Percentiles rank a stretch among this genome's conserved stretches.
phyloP scores from a whole-genome alignment of 2,797 vertebrate genomes.

The Tinamus major region DNA sequence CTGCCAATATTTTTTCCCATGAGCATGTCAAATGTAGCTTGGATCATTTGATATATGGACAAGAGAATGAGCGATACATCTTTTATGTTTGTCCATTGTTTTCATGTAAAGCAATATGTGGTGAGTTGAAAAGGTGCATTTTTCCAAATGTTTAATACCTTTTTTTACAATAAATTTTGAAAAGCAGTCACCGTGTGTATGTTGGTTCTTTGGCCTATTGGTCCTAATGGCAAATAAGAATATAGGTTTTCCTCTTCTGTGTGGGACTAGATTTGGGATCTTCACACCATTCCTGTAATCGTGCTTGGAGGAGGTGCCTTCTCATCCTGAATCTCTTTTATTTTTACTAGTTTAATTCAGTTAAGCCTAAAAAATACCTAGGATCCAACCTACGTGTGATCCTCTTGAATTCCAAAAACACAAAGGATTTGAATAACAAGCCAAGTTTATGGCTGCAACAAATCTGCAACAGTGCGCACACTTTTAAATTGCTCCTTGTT shows the following conservation, averaged over 20 bases:
- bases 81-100: conserved; percentile 53
- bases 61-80: conserved; percentile 49
- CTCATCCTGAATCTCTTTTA: not conserved
- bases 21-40: conserved; percentile 39
- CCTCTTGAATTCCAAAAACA: not conserved
- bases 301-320: not conserved
- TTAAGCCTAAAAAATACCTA: not conserved
- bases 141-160: conserved; percentile 66
- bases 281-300: not conserved
- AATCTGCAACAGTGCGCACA: fast-evolving
- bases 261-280: not conserved
- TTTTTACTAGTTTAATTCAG: not conserved
- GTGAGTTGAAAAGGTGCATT: conserved; percentile 27
- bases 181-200: conserved; percentile 4
- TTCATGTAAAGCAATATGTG: conserved; percentile 39
- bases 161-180: conserved; percentile 72
- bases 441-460: not conserved
- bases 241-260: not conserved
- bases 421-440: not conserved
- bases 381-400: not conserved
- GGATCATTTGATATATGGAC: conserved; percentile 7
- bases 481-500: not conserved
- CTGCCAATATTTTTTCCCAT: conserved; percentile 60
- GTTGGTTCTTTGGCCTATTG: not conserved
- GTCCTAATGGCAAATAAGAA: not conserved